Evolutionary conservation across 2,113 vertebrate genomes (phyloP), one percentile per base, ranked within the genome.

Genomic region (Grantiella picta): DNA sequence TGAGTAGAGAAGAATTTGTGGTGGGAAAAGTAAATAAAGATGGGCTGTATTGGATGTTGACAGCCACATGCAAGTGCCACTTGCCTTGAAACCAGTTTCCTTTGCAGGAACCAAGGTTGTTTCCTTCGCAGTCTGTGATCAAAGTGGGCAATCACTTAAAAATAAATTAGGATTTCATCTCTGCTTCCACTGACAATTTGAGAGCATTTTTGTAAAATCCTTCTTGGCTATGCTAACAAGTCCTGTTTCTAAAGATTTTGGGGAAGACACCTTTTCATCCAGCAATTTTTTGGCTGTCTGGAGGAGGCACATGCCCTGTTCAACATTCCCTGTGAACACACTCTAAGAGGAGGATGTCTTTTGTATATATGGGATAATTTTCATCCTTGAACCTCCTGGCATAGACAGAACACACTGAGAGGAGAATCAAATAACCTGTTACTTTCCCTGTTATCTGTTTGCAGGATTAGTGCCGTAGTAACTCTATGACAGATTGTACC

Each of bases 41-140:
- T 49, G 56, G 18, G 22, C 20, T 78, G 10, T 44, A 23, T 25
- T 83, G 44, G 31, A 18, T 29, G 40, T 31, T 72, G 59, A 73
- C 22, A 71, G 53, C 35, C 21, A 9, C 4, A 3, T 70, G 25
- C 12, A 38, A 40, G 12, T 38, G 13, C 11, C 0, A 0, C 47
- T 71, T 60, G 6, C 18, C 23, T 71, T 2, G 4, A 82, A 93
- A 59, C 2, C 5, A 5, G 0, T 50, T 76, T 80, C 12, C 25
- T 70, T 70, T 70, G 40, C 19, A 57, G 50, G 15, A 24, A n/a
- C 4, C 8, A 29, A 31, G 13, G 11, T 15, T 60, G 21, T 24
- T 31, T 73, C 47, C 38, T 53, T 11, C 1, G 1, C 8, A 69
- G 7, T 20, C 56, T 78, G 5, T 36, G 77, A 82, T 49, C 47